Evolutionary conservation across 1,140 invertebrate genomes (phyloP).

Genomic region (Drosophila triauraria): DNA sequence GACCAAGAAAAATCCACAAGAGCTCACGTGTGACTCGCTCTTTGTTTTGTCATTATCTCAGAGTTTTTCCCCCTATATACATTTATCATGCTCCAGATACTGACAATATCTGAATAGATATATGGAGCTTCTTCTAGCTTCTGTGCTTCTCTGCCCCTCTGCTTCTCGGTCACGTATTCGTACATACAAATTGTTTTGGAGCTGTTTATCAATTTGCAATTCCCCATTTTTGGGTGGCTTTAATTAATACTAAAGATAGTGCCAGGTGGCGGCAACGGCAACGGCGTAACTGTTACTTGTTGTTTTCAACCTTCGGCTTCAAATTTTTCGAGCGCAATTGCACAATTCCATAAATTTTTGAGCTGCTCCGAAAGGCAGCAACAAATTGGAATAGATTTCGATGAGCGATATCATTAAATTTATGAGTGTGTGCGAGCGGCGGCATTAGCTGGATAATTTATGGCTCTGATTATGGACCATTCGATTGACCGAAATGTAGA

Average conservation of each 20-base stretch:
- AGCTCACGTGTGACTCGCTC: constrained; percentile 33
- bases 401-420: constrained; percentile 70
- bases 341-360: constrained; percentile 72
- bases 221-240: constrained; percentile 71
- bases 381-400: constrained; percentile 74
- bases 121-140: constrained; percentile 40
- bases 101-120: constrained; percentile 51
- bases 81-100: constrained; percentile 26
- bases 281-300: constrained; percentile 50
- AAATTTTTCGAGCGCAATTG: constrained; percentile 64
- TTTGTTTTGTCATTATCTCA: constrained; percentile 29
- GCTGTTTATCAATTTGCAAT: constrained; percentile 77
- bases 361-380: constrained; percentile 41
- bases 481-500: constrained; percentile 31
- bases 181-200: constrained; percentile 58
- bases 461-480: constrained; percentile 48
- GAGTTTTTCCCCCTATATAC: constrained; percentile 12
- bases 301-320: constrained; percentile 60
- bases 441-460: constrained; percentile 58
- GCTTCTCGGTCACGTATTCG: constrained; percentile 35
- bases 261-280: constrained; percentile 11
- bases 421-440: constrained; percentile 47
- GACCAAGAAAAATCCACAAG: constrained; percentile 11
- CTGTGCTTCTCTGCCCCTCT: not conserved
- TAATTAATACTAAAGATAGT: constrained; percentile 81